A percentile compares a stretch with the other conserved stretches of the same genome.
Conservation (phyloP, 2,888 invertebrate genomes). For the Thera britannica region DNA sequence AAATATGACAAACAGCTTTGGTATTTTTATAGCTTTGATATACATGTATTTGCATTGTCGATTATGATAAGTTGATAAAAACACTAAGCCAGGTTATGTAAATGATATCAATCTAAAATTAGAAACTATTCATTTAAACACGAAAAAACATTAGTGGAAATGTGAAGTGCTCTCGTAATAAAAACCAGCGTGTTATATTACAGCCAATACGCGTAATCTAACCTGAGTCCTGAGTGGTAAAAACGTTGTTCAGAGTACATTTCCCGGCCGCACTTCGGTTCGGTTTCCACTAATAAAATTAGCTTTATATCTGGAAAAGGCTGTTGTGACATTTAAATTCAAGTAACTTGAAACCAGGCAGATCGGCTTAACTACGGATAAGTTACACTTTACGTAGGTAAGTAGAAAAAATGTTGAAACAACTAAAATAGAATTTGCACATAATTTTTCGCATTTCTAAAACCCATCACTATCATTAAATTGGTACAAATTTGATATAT, state of each 20-base stretch:
- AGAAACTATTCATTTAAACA: background rate
- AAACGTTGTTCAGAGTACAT: no score
- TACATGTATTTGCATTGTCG: background rate
- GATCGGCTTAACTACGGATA: no score
- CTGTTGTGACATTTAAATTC: no score
- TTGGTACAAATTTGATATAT: constrained; percentile 23
- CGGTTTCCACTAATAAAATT: constrained; percentile 2
- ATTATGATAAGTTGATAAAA: background rate
- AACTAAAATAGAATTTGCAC: background rate
- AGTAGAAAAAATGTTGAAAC: no score
- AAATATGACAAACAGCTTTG: no score
- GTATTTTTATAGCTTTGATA: no score
- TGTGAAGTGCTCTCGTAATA: constrained; percentile 30
- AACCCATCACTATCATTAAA: constrained; percentile 11
- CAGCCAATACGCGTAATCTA: constrained; percentile 50
- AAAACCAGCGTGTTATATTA: background rate
- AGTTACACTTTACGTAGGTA: no score
- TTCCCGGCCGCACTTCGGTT: no score
- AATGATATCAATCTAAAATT: background rate
- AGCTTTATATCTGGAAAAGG: constrained; percentile 10
- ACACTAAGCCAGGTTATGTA: no score
- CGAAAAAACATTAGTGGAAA: background rate
- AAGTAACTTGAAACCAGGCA: no score
- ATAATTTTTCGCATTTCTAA: background rate
- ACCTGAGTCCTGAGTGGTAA: background rate